Base-by-base conservation (phyloP, 2,888 invertebrate species). In the Agrotis ipsilon region DNA sequence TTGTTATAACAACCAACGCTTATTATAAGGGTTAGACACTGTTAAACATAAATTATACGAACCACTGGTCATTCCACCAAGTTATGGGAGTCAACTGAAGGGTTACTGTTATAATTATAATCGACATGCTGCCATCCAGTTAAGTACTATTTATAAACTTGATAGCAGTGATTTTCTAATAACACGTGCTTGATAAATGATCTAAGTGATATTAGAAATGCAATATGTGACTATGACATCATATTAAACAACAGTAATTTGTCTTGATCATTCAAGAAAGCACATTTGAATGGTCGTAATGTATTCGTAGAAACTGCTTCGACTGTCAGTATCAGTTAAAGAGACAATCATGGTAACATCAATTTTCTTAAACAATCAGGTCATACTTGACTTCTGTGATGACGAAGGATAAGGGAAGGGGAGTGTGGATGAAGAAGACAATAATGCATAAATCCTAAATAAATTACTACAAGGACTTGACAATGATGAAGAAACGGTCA, bases 101-200 rank as follows among this genome's bases (percentile, higher is more conserved):
- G 78, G 79, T 81, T 66, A 81, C 65, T 58, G 49, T 52, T 27
- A 81, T 79, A 81, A 79, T 79, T 78, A 72, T 78, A 79, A 79
- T 32, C 64, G 82, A 78, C 79, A 48, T 62, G 68, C 49, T 59
- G 45, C 52, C 64, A 59, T 61, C 39, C 61, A 76, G 71, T 72
- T 81, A 77, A 68, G 61, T 58, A 78, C 81, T 70, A 68, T 81
- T 72, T 65, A 72, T 72, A 65, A 65, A 81, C 73, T 81, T 49
- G 64, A 81, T 81, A 62, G 58, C 72, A 78, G 82, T 79, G 82
- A 79, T 79, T 79, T 77, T 68, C 68, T 77, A 68, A 62, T 80
- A 60, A 51, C 51, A 64, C 24, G 55, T 48, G 54, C 45, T 46
- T 62, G 68, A 4, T 60, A 60, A 77, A 75, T 80, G 64, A 24